Base-by-base conservation (phyloP, 2,888 invertebrate genomes). In the Alsophila aescularia region DNA sequence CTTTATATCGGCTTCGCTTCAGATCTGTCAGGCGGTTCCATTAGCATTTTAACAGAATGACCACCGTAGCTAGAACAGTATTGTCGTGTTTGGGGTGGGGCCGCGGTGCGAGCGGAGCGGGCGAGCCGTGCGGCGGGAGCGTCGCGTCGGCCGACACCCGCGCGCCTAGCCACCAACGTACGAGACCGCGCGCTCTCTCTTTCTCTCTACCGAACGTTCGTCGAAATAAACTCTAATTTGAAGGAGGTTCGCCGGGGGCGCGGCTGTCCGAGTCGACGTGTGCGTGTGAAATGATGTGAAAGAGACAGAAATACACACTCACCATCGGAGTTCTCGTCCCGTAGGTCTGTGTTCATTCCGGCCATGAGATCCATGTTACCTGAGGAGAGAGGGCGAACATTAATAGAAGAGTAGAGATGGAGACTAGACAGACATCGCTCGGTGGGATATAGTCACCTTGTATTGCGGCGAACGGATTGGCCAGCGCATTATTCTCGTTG, bases 251-350 rank as follows among this genome's bases (percentile, higher is more conserved):
- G 89, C 90, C 90, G 90, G 90, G 90, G 90, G 90, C 90, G 90
- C 90, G 90, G 90, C 89, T 90, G 90, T 89, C 87, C 88, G 89
- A 89, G 82, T 87, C 87, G 88, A 87, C 87, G 80, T 85, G 90
- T 89, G 89, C 88, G 85, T 89, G 90, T 87, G 83, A 86, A 66
- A 86, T 87, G 85, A 83, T 75, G 83, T 87, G 84, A 84, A 69
- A 76, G 78, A 83, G 78, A 79, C 60, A 74, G 55, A 66, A 58
- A 62, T 58, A 18, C 32, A 77, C 79, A 89, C 75, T 88, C 83
- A 91, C 91, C 91, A 85, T 91, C 91, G 27, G 84, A 72, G 66
- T 81, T 90, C 72, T 91, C 91, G 70, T 90, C 90, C 64, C 90
- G 85, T 12, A 90, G 79, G 64, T 91, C 91, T 56, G 85, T 69